A percentile compares a stretch with the other conserved stretches of the same genome.
phyloP scores from a whole-genome alignment of 2,113 vertebrate genomes.

The Platichthys flesus region DNA sequence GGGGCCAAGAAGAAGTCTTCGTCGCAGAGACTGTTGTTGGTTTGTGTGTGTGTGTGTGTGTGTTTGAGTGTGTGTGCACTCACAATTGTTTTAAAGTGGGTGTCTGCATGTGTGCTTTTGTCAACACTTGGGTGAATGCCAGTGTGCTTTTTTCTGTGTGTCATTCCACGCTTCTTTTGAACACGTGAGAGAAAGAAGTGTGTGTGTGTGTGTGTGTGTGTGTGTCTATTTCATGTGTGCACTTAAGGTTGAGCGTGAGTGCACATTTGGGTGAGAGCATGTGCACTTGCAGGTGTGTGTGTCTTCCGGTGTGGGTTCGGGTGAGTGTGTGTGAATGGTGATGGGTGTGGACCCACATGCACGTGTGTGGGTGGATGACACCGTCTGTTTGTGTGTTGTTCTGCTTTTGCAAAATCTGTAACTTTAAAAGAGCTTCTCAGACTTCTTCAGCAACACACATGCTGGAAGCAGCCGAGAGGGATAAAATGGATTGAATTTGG shows the following conservation, averaged over 20 bases:
- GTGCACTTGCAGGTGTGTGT: not conserved
- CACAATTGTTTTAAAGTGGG: not conserved
- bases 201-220: not conserved
- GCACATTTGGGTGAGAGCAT: not conserved
- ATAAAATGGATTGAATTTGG: not conserved
- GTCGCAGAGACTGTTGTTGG: slow-evolving; percentile 5
- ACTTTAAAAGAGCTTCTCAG: slow-evolving; percentile 4
- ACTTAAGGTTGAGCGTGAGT: too few species aligned
- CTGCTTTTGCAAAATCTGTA: not conserved
- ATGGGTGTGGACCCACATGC: not conserved
- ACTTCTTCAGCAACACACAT: not conserved
- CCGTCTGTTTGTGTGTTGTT: slow-evolving; percentile 1
- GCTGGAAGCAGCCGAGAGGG: not conserved
- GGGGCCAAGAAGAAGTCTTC: slow-evolving; percentile 28
- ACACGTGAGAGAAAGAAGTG: not conserved
- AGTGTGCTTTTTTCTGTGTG: not conserved
- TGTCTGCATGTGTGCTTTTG: slow-evolving; percentile 4
- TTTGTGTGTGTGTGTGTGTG: not conserved
- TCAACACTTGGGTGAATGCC: not conserved
- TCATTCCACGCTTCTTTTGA: not conserved
- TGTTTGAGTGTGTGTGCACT: not conserved
- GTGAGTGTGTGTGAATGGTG: not conserved
- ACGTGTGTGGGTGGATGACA: not conserved
- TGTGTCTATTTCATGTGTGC: not conserved
- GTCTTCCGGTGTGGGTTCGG: not conserved